phyloP scores from a whole-genome alignment of 2,797 vertebrate genomes.

The Chiloscyllium punctatum region DNA sequence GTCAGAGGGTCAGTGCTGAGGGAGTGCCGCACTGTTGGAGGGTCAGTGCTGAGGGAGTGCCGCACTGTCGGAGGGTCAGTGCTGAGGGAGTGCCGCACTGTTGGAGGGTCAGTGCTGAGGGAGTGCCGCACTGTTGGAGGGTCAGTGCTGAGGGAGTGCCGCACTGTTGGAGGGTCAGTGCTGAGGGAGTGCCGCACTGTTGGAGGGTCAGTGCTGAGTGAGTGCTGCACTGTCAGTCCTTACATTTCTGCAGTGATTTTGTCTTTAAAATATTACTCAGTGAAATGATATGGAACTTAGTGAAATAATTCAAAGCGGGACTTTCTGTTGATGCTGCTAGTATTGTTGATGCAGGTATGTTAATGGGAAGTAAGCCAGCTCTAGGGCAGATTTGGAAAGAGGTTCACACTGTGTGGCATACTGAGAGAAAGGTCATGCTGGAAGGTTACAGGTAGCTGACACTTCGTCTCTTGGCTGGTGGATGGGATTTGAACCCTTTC shows the following conservation, averaged over 20 bases:
- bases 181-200: no score
- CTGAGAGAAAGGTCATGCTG: neutral
- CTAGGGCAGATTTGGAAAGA: neutral
- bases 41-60: no score
- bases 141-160: no score
- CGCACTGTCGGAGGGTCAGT: no score
- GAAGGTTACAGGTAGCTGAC: neutral
- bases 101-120: no score
- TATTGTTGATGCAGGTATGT: no score
- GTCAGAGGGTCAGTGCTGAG: no score
- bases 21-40: no score
- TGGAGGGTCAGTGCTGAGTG: neutral
- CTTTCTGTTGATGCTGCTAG: neutral
- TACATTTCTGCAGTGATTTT: neutral
- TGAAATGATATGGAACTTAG: neutral
- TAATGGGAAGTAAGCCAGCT: neutral
- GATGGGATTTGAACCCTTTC: neutral
- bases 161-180: no score
- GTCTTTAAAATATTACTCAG: neutral
- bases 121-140: no score
- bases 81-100: no score
- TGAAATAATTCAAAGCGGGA: no score
- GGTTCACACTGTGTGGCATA: neutral
- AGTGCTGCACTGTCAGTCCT: neutral
- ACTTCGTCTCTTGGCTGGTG: neutral